Evolutionary conservation across 2,113 vertebrate species (phyloP).

Genomic region (Nannospalax galili): DNA sequence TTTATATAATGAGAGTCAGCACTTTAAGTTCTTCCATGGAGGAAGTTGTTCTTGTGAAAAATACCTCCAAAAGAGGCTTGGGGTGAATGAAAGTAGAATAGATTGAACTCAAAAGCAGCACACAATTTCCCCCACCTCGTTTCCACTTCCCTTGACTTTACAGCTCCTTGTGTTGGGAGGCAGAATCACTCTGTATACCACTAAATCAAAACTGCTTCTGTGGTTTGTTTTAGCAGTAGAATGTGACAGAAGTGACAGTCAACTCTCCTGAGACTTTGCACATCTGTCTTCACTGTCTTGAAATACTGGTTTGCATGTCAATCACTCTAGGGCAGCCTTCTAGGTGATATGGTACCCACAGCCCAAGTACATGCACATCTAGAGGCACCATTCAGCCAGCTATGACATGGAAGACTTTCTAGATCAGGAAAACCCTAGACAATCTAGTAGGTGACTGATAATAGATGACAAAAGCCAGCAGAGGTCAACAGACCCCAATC

Average conservation of each 20-base stretch:
- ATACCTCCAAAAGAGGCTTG: background rate
- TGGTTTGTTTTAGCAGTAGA: conserved; percentile 1
- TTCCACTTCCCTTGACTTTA: background rate
- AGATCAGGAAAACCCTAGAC: background rate
- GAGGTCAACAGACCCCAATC: background rate
- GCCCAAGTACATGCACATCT: background rate
- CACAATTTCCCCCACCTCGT: background rate
- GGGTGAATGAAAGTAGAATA: background rate
- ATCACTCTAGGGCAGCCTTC: background rate
- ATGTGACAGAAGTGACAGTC: background rate
- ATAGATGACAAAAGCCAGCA: background rate
- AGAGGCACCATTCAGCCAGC: background rate
- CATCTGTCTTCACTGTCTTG: background rate
- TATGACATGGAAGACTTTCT: background rate
- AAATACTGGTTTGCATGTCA: background rate
- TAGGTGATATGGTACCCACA: background rate
- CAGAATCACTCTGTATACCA: background rate
- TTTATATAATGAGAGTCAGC: conserved; percentile 6
- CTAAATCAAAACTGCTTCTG: background rate
- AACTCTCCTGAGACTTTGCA: background rate
- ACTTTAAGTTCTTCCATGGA: background rate
- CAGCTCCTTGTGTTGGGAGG: background rate
- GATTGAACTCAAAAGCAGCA: background rate
- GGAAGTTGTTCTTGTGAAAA: conserved; percentile 29
- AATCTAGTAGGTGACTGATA: background rate